Evolutionary conservation across 1,140 invertebrate genomes (phyloP).

Genomic region (Anoplolepis gracilipes): DNA sequence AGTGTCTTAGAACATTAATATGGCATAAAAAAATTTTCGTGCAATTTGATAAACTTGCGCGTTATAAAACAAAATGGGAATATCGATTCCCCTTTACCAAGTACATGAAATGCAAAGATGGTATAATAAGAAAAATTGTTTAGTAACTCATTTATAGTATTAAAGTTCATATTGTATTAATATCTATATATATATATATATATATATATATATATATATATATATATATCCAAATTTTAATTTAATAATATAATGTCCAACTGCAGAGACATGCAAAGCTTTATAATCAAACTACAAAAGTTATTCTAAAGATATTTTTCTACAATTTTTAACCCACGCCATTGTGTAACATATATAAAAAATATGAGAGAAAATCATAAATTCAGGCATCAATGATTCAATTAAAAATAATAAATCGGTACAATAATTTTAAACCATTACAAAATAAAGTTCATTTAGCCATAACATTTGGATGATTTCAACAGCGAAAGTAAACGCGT

Average conservation of each 20-base stretch:
- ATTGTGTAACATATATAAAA: neutral
- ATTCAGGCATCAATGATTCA: constrained; percentile 12
- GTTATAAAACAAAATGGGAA: neutral
- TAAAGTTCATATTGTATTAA: neutral
- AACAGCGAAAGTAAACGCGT: constrained; percentile 23
- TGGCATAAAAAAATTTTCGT: neutral
- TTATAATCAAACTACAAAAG: neutral
- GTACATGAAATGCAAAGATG: neutral
- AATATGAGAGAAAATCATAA: neutral
- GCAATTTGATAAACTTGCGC: constrained; percentile 20
- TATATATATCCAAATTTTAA: neutral
- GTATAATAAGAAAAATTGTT: neutral
- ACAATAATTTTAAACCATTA: constrained; percentile 15
- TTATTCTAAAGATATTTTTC: no score
- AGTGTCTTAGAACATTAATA: neutral
- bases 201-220: no score
- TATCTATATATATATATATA: no score
- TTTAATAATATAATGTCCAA: neutral
- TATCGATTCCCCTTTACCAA: constrained; percentile 10
- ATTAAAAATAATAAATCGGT: constrained; percentile 10
- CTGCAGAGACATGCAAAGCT: neutral
- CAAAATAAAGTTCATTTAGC: neutral
- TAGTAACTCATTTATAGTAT: neutral
- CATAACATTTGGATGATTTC: constrained; percentile 28
- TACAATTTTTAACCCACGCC: neutral